Percentiles rank a stretch among this genome's conserved stretches.
These are phyloP conservation scores for Malurus elegans DNA, from an alignment of 2,113 vertebrate genomes.

Conservation along the genomic window DNA sequence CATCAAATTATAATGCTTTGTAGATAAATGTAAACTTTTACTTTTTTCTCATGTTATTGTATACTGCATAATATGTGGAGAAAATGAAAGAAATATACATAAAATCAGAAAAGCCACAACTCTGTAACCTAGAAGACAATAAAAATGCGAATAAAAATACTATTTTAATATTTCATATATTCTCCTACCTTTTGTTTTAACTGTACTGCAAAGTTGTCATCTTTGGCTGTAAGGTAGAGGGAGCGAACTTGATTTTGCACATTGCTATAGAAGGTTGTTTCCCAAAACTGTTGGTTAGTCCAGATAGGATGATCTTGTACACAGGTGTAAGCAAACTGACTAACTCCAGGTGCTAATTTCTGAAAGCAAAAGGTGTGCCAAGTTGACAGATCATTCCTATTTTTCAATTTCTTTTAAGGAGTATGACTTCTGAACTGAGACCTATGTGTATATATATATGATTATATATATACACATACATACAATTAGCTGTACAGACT, in stretches of 20 bases:
- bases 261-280: slow-evolving; percentile 94
- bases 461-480: no score
- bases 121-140: not conserved
- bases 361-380: slow-evolving; percentile 53
- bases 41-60: not conserved
- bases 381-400: not conserved
- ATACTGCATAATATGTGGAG: not conserved
- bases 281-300: slow-evolving; percentile 98
- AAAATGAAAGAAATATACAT: not conserved
- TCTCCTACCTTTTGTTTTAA: slow-evolving; percentile 81
- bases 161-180: not conserved
- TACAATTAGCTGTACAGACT: not conserved
- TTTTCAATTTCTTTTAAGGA: not conserved
- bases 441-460: no score
- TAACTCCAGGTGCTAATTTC: slow-evolving; percentile 92
- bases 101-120: not conserved
- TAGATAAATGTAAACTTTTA: not conserved
- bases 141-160: not conserved
- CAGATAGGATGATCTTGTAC: slow-evolving; percentile 96
- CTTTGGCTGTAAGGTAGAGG: slow-evolving; percentile 86
- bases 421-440: not conserved
- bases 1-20: not conserved
- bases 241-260: slow-evolving; percentile 93
- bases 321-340: slow-evolving; percentile 96
- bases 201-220: slow-evolving; percentile 72